A percentile compares a stretch with the other conserved stretches of the same genome.
phyloP scores from a whole-genome alignment of 2,888 invertebrate genomes.

The Drosophila cognata region DNA sequence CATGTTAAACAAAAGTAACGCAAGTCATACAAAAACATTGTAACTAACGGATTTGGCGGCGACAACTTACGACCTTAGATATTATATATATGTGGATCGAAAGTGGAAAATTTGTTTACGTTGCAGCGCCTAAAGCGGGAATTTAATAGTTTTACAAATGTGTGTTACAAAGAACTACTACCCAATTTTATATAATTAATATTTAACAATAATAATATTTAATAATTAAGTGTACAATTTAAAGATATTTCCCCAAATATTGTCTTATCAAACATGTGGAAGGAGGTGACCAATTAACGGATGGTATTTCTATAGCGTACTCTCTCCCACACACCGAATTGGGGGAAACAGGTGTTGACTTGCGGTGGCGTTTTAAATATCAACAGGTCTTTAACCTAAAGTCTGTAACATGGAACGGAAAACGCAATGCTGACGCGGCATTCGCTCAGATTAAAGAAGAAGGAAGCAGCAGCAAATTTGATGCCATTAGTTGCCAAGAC shows the following conservation, averaged over 20 bases:
- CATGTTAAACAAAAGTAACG: not conserved
- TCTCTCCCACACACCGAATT: constrained; percentile 30
- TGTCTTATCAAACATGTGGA: not conserved
- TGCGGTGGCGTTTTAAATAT: constrained; percentile 38
- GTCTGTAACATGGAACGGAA: constrained; percentile 29
- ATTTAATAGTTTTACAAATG: not conserved
- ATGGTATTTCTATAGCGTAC: constrained; percentile 30
- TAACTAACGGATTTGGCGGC: not conserved
- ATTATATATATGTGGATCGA: not conserved
- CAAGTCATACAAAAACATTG: not conserved
- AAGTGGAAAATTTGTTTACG: not conserved
- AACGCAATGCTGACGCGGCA: constrained; percentile 56
- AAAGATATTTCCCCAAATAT: not conserved
- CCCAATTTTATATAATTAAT: not conserved
- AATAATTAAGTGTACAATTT: not conserved
- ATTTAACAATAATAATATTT: not conserved
- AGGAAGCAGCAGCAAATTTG: constrained; percentile 6
- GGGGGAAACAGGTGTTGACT: constrained; percentile 35
- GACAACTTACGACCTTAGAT: not conserved
- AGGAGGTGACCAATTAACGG: constrained; percentile 9
- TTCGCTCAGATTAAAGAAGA: constrained; percentile 23
- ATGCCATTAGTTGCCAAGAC: constrained; percentile 16
- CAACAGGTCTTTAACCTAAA: constrained; percentile 68
- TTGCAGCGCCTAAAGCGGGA: not conserved
- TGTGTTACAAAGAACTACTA: not conserved